These are phyloP conservation scores for Anguilla anguilla DNA, from an alignment of 2,797 vertebrate species.

Conservation along the genomic window DNA sequence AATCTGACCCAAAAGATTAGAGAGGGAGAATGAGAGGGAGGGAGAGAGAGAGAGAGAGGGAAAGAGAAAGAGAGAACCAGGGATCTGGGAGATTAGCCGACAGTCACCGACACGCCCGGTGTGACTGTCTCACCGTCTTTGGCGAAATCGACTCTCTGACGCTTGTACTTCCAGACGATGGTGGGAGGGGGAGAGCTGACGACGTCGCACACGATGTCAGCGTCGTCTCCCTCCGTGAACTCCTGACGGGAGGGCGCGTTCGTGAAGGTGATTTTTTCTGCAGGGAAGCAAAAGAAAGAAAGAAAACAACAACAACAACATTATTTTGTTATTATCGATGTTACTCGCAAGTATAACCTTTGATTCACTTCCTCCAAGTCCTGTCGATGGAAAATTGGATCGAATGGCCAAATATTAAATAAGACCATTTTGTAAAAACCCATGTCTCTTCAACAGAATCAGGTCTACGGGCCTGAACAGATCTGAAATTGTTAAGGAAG, in stretches of 20 bases:
- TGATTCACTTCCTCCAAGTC: not conserved
- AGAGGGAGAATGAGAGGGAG: conserved; percentile 24
- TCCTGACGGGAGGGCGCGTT: conserved; percentile 89
- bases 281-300: conserved; percentile 40
- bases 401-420: not conserved
- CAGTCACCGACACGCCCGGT: not conserved
- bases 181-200: conserved; percentile 88
- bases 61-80: conserved; percentile 30
- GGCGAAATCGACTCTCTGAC: conserved; percentile 79
- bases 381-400: not conserved
- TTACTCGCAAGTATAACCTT: not conserved
- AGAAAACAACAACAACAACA: not conserved
- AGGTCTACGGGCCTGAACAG: not conserved
- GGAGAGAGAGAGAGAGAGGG: conserved; percentile 31
- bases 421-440: not conserved
- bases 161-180: conserved; percentile 92
- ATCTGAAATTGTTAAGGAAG: not conserved
- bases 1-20: conserved; percentile 49
- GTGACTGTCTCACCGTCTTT: conserved; percentile 86
- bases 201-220: conserved; percentile 89
- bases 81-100: not conserved
- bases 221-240: conserved; percentile 91
- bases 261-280: conserved; percentile 96
- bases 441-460: not conserved
- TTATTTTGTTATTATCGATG: not conserved